Evolutionary conservation across 1,140 invertebrate genomes (phyloP).

Genomic region (Rhagoletis zephyria): DNA sequence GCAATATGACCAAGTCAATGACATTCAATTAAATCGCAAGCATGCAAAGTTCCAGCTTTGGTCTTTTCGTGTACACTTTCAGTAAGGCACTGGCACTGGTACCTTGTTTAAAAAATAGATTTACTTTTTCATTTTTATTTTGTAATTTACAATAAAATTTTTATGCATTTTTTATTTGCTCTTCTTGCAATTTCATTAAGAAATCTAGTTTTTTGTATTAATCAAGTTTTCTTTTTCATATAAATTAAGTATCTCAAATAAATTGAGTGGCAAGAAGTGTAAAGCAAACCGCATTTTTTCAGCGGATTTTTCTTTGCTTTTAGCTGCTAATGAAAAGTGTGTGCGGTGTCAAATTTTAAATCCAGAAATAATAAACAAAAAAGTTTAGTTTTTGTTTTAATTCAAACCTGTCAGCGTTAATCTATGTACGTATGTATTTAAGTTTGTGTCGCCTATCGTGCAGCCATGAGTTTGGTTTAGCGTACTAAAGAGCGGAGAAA

Average conservation of each 20-base stretch:
- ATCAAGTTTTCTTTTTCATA: not conserved
- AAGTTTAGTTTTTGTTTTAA: not conserved
- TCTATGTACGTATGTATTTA: not conserved
- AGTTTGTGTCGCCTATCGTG: not conserved
- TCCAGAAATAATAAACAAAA: not conserved
- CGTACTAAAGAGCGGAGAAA: not conserved
- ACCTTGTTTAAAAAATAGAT: not conserved
- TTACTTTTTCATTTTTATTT: not conserved
- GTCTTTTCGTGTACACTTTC: not conserved
- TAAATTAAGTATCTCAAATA: not conserved
- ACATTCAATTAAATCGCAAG: constrained; percentile 41
- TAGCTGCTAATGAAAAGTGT: not conserved
- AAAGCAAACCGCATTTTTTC: not conserved
- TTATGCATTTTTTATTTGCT: not conserved
- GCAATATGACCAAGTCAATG: constrained; percentile 47
- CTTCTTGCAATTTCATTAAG: not conserved
- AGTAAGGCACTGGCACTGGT: not conserved
- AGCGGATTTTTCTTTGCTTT: not conserved
- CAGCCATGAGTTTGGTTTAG: constrained; percentile 5
- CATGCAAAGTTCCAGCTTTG: not conserved
- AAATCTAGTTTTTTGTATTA: constrained; percentile 6
- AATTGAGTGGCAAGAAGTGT: not conserved
- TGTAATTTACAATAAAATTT: not conserved
- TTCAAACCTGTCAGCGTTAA: not conserved
- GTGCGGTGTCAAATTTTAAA: not conserved